Percentiles rank a stretch among this genome's conserved stretches.
Conservation (phyloP, 2,113 vertebrate species). For the Cyanoderma ruficeps region DNA sequence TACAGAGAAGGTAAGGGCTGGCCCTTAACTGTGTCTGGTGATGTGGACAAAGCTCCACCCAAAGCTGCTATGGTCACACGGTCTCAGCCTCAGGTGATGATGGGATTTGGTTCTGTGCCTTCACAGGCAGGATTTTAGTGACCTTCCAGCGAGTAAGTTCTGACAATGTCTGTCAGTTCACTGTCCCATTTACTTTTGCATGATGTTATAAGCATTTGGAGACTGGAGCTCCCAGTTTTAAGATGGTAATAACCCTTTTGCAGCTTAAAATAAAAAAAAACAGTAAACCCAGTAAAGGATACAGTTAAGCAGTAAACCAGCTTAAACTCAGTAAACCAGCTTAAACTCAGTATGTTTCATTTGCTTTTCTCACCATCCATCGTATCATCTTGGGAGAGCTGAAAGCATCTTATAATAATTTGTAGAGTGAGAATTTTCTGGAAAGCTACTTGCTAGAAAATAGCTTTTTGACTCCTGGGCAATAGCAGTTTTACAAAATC, state of each 20-base stretch:
- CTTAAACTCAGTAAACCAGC: conserved; percentile 61
- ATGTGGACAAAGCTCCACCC: background rate
- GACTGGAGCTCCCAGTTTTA: conserved; percentile 19
- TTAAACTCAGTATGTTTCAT: conserved; percentile 52
- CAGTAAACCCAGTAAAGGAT: conserved; percentile 52
- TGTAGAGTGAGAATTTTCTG: conserved; percentile 43
- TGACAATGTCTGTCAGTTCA: conserved; percentile 37
- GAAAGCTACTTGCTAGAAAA: conserved; percentile 18
- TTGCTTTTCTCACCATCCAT: conserved; percentile 45
- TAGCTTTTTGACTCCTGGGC: conserved; percentile 16
- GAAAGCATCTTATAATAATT: conserved; percentile 49
- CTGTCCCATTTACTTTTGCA: conserved; percentile 47
- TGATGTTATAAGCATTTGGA: conserved; percentile 38
- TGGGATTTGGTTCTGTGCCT: background rate
- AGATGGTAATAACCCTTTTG: conserved; percentile 48
- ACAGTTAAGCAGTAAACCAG: conserved; percentile 62
- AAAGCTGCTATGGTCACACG: background rate
- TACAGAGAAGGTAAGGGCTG: background rate
- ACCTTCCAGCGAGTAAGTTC: background rate
- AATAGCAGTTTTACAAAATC: background rate
- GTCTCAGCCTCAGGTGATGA: background rate
- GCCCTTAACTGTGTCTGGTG: background rate
- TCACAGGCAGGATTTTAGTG: conserved; percentile 2
- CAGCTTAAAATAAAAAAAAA: conserved; percentile 54
- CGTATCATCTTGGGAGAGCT: conserved; percentile 16